phyloP scores from a whole-genome alignment of 1,140 invertebrate species.

The Campoletis sonorensis region DNA sequence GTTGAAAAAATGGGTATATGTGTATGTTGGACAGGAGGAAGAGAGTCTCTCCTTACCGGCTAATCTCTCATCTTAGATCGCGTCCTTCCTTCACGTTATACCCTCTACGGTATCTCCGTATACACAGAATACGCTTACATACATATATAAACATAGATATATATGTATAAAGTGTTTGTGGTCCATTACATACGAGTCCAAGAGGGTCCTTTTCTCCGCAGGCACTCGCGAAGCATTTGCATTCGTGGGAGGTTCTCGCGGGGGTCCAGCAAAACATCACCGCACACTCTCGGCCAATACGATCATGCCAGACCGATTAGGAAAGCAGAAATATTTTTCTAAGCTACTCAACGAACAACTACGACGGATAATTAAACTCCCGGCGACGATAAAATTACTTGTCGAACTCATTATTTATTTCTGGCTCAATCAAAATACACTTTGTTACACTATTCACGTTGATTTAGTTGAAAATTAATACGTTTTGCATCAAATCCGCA shows the following conservation, averaged over 20 bases:
- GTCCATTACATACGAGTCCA: background rate
- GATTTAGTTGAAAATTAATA: background rate
- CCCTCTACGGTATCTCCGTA: constrained; percentile 14
- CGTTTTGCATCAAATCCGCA: too few species aligned
- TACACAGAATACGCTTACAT: background rate
- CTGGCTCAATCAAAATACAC: too few species aligned
- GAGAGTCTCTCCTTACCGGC: constrained; percentile 60
- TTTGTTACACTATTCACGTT: background rate
- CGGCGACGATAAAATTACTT: too few species aligned
- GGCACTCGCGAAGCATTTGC: background rate
- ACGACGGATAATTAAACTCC: too few species aligned
- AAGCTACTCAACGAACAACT: too few species aligned
- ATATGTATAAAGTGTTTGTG: background rate
- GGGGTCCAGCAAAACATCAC: background rate
- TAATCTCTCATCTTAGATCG: constrained; percentile 68
- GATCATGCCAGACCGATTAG: constrained; percentile 21
- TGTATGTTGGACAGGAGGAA: background rate
- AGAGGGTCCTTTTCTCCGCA: background rate
- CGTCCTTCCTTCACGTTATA: constrained; percentile 48
- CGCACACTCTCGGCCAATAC: background rate
- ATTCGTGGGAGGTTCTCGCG: constrained; percentile 19
- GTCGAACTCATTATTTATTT: too few species aligned
- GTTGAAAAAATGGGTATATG: background rate
- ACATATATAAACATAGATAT: background rate
- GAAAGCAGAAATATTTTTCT: background rate